Percentiles rank a stretch among this genome's conserved stretches.
These are phyloP conservation scores for Lasioglossum zephyrum DNA, from an alignment of 2,888 invertebrate genomes.

Conservation along the genomic window DNA sequence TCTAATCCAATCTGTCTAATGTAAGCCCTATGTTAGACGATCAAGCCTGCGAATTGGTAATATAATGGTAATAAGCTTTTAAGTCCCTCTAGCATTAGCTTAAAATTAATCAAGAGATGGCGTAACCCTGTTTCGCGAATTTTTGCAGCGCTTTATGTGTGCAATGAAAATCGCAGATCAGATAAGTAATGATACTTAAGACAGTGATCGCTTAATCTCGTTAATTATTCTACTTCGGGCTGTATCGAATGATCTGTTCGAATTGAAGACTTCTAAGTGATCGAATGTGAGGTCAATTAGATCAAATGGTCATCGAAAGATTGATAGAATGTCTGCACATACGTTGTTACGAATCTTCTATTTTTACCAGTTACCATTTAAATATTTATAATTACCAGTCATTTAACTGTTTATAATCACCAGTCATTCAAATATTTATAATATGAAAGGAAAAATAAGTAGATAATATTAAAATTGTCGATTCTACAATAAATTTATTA, in stretches of 20 bases:
- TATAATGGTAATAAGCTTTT: conserved; percentile 69
- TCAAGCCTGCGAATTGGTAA: conserved; percentile 68
- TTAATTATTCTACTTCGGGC: conserved; percentile 36
- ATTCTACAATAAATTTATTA: background rate
- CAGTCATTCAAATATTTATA: background rate
- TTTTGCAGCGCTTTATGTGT: conserved; percentile 32
- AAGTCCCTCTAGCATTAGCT: conserved; percentile 66
- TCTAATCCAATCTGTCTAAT: conserved; percentile 69
- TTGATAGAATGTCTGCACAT: background rate
- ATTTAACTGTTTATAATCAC: too few species aligned
- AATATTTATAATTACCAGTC: background rate
- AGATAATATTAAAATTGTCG: background rate
- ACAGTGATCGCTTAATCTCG: conserved; percentile 9
- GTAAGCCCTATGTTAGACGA: conserved; percentile 56
- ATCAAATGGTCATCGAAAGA: background rate
- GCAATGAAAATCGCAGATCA: conserved; percentile 1
- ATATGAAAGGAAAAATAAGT: background rate
- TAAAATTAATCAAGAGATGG: conserved; percentile 59
- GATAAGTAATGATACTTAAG: conserved; percentile 1
- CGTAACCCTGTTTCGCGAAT: conserved; percentile 27
- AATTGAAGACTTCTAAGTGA: conserved; percentile 3
- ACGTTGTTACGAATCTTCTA: background rate
- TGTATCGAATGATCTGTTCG: background rate
- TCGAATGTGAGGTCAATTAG: background rate
- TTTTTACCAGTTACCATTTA: background rate